These are phyloP conservation scores for Sinopyrophorus schimmeli DNA, from an alignment of 2,888 invertebrate genomes.

Conservation along the genomic window DNA sequence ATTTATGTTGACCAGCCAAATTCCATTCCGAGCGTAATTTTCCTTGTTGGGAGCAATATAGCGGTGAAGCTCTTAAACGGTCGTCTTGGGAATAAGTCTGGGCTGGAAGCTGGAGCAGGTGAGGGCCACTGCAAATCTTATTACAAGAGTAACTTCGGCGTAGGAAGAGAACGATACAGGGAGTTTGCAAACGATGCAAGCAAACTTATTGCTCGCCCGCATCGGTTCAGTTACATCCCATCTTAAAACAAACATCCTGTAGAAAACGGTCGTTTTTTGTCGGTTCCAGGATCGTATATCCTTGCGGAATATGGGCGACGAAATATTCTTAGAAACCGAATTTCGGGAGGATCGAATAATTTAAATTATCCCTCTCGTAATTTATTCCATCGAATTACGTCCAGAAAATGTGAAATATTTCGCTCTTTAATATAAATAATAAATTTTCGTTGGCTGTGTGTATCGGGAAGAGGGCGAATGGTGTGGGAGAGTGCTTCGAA, in stretches of 20 bases:
- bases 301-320: too few species aligned
- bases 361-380: too few species aligned
- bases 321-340: too few species aligned
- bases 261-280: too few species aligned
- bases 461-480: conserved; percentile 28
- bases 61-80: conserved; percentile 40
- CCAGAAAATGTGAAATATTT: conserved; percentile 1
- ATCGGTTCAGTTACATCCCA: too few species aligned
- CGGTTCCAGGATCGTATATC: too few species aligned
- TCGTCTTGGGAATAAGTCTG: conserved; percentile 44
- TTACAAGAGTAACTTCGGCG: conserved; percentile 38
- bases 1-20: conserved; percentile 39
- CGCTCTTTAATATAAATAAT: conserved; percentile 28
- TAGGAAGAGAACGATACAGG: conserved; percentile 27
- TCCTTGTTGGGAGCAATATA: conserved; percentile 36
- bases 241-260: too few species aligned
- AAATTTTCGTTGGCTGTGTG: conserved; percentile 31
- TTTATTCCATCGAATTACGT: background rate
- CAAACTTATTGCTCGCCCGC: conserved; percentile 13
- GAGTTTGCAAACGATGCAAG: conserved; percentile 21
- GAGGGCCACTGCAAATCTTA: conserved; percentile 44
- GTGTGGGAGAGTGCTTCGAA: conserved; percentile 31
- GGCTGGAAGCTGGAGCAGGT: conserved; percentile 43
- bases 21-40: conserved; percentile 38
- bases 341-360: too few species aligned